A percentile compares a stretch with the other conserved stretches of the same genome.
Evolutionary conservation across 2,888 invertebrate genomes (phyloP).

Genomic region (Drosophila mulleri): DNA sequence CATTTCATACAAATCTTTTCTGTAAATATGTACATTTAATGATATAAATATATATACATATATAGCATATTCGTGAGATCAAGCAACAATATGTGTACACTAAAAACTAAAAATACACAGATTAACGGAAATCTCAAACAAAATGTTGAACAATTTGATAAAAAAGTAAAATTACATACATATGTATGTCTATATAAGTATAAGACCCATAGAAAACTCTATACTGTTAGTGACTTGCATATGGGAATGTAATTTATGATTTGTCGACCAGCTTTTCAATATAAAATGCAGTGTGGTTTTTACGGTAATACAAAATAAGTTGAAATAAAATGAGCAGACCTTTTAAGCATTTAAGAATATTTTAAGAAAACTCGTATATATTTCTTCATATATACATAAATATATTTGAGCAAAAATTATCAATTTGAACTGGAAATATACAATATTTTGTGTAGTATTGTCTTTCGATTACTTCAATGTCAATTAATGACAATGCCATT

Average conservation of each 20-base stretch:
- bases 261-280: background rate
- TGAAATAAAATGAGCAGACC: background rate
- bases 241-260: background rate
- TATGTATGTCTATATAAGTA: background rate
- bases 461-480: no score
- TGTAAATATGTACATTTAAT: constrained; percentile 73
- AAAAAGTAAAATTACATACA: background rate
- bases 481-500: no score
- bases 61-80: constrained; percentile 10
- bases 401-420: background rate
- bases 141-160: background rate
- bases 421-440: background rate
- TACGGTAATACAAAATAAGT: background rate
- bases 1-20: constrained; percentile 32
- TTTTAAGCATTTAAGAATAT: background rate
- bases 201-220: background rate
- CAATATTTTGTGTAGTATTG: background rate
- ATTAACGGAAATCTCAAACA: constrained; percentile 48
- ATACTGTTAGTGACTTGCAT: background rate
- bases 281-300: background rate
- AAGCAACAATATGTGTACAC: constrained; percentile 22
- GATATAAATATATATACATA: constrained; percentile 32
- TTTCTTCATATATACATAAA: background rate
- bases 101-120: constrained; percentile 33
- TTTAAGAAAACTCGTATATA: background rate